Base-by-base conservation (phyloP, 2,113 vertebrate species). In the Dermatemys mawii region DNA sequence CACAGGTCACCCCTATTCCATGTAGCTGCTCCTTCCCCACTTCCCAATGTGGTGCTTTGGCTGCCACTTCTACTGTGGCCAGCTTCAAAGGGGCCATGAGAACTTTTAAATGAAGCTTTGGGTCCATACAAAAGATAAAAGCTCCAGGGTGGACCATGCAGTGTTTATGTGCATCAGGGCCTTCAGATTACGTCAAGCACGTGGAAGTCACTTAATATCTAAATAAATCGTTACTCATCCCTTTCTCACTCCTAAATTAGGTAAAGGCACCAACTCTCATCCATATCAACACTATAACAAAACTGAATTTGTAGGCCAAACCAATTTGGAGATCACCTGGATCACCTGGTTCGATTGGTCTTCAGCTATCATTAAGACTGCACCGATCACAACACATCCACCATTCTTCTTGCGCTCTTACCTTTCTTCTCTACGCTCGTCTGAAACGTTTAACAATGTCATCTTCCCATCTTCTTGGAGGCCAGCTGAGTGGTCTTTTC, bases 101-200 rank as follows among this genome's bases (percentile, higher is more conserved):
- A 82, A 96, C 63, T 46, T 27, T 92, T 67, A 94, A 91, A 93
- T 79, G 44, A 76, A 84, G 27, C 12, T 94, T 86, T 96, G 94
- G 90, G 89, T 93, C 21, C 5, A 0, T 41, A 26, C 76, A 4
- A 1, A 3, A 87, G n/a, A 1, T 1, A 49, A n/a, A 84, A 78
- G 24, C 21, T 93, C 92, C 83, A 80, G 67, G 88, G 27, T 81
- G 84, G 38, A 93, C 44, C 35, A 82, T 27, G 22, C 46, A 78
- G 48, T 76, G 81, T n/a, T 70, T 89, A 1, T 41, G 79, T 19
- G 16, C 32, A n/a, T n/a, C 51, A 88, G 76, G n/a, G 90, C 92
- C 49, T 49, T 92, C 55, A 80, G 50, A 41, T 48, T 86, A 35
- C 44, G 8, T 19, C 22, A 89, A 87, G 83, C 60, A 38, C 29